Evolutionary conservation across 2,113 vertebrate species (phyloP).

Genomic region (Guaruba guarouba): DNA sequence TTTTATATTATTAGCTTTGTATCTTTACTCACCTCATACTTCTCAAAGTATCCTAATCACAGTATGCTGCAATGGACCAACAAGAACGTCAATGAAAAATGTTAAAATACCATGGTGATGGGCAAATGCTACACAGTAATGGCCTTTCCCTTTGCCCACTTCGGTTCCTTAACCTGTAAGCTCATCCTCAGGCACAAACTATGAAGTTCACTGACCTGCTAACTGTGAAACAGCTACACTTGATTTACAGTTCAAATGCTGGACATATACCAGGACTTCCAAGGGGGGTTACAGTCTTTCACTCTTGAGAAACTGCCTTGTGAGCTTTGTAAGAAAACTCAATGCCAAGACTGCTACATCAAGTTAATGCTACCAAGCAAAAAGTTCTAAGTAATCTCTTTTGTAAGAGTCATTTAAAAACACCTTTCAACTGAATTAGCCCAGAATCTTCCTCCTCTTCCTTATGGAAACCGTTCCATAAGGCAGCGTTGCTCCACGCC

Average conservation of each 20-base stretch:
- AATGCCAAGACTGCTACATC: neutral
- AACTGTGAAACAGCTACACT: neutral
- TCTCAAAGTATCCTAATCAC: neutral
- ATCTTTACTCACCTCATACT: neutral
- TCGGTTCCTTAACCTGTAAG: neutral
- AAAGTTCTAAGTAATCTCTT: neutral
- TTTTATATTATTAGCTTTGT: neutral
- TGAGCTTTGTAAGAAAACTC: slow-evolving; percentile 9
- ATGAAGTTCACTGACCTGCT: neutral
- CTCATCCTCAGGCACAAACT: neutral
- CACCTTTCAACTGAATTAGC: slow-evolving; percentile 16
- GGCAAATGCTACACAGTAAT: neutral
- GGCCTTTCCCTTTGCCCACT: neutral
- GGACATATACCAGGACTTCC: neutral
- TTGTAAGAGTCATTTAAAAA: neutral
- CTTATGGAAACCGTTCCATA: neutral
- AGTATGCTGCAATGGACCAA: neutral
- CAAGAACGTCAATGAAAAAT: neutral
- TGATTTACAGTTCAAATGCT: neutral
- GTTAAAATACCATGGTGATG: neutral
- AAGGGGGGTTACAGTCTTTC: neutral
- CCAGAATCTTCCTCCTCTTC: neutral
- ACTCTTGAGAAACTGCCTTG: neutral
- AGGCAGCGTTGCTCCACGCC: neutral
- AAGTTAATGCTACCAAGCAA: slow-evolving; percentile 21